Conservation (phyloP, 2,113 vertebrate genomes). For the Gopherus evgoodei region DNA sequence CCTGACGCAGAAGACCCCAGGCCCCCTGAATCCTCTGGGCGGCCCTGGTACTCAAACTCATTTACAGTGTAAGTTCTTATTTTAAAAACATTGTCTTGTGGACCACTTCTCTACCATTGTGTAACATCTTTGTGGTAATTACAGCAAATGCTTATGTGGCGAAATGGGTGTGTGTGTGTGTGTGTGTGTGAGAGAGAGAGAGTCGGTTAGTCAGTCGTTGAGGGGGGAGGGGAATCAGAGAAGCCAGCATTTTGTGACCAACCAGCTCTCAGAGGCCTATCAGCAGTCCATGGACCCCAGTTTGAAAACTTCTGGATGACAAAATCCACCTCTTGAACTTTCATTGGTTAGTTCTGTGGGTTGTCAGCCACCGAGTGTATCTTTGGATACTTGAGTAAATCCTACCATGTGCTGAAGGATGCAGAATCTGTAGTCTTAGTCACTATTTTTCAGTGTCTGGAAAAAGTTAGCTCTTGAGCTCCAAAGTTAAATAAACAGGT, state of each 20-base stretch:
- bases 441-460: slow-evolving; percentile 30
- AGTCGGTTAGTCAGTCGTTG: too few relatives aligned
- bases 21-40: too few relatives aligned
- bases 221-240: neutral
- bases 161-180: neutral
- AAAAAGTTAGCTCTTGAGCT: neutral
- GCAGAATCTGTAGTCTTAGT: slow-evolving; percentile 43
- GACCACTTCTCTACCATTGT: neutral
- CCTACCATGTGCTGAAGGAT: slow-evolving; percentile 30
- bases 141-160: slow-evolving; percentile 19
- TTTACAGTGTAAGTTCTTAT: neutral
- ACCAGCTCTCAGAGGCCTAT: neutral
- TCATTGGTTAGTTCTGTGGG: slow-evolving; percentile 55
- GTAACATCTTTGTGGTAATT: slow-evolving; percentile 1
- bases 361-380: slow-evolving; percentile 50
- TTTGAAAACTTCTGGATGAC: slow-evolving; percentile 65
- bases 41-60: neutral
- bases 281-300: neutral
- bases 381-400: slow-evolving; percentile 66
- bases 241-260: neutral
- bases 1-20: too few relatives aligned
- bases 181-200: neutral
- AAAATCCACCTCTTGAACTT: slow-evolving; percentile 65
- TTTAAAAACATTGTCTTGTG: neutral
- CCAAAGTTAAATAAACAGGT: slow-evolving; percentile 21